Evolutionary conservation across 2,888 invertebrate species (phyloP), one percentile per base, ranked within the genome.

Genomic region (Drosophila percnosoma): DNA sequence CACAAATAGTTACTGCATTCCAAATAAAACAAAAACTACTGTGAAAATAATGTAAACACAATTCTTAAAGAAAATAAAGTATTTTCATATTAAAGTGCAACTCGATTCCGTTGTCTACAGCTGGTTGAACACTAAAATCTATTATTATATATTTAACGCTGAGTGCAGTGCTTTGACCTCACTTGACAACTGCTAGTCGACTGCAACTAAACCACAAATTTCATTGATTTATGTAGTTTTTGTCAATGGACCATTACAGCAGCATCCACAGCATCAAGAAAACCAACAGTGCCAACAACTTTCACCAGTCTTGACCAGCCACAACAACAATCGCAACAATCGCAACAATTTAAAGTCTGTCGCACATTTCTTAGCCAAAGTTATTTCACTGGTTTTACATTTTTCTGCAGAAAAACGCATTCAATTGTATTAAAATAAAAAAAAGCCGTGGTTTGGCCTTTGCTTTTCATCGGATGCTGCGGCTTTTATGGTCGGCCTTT

Each of bases 211-310:
- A 67, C 58, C 77, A 67, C 74, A 78, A 68, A 59, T 59, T 60
- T 72, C 55, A 84, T 78, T 87, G 84, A 77, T 83, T 87, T 82
- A 69, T 69, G 74, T 38, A 60, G 58, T 70, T 59, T 77, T 86
- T 77, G 57, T 79, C 79, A 76, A 80, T 80, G 59, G 29, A 75
- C 61, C 70, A 72, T 70, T 64, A 53, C 79, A 60, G 68, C 59
- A 31, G 42, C 53, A 63, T 7, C 53, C 33, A 10, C 38, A 18
- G 8, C 38, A 18, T 7, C 59, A 61, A 52, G 64, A 63, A 48
- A 68, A 65, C 64, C 58, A 59, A 65, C 64, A 69, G 52, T 61
- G 66, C 78, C 80, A 79, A 84, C 82, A 71, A 80, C 86, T 82
- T 85, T 82, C 82, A 80, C 81, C 67, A 48, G 55, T 48, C 64